These are phyloP conservation scores for Oscheius sp. DNA, from an alignment of 2,888 invertebrate species.

Conservation along the genomic window DNA sequence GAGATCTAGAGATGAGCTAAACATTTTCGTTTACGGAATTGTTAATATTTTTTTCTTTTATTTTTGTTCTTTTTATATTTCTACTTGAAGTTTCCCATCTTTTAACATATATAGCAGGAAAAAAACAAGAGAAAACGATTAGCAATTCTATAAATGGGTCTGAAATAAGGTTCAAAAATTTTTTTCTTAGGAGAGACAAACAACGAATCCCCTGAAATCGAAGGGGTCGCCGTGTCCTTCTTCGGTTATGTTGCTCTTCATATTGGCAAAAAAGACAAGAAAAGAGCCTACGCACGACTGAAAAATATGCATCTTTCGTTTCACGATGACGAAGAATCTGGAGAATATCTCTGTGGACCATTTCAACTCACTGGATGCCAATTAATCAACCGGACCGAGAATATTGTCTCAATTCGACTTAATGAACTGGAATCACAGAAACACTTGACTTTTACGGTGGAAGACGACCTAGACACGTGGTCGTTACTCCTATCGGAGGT, in stretches of 20 bases:
- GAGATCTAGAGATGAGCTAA: neutral
- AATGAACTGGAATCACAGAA: constrained; percentile 30
- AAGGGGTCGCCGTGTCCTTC: constrained; percentile 28
- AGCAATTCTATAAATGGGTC: too few relatives aligned
- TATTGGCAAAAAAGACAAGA: constrained; percentile 32
- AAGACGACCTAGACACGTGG: constrained; percentile 50
- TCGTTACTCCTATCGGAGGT: constrained; percentile 52
- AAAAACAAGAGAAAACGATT: too few relatives aligned
- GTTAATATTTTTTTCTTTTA: too few relatives aligned
- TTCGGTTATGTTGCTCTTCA: constrained; percentile 28
- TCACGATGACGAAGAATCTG: constrained; percentile 55
- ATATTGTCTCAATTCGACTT: constrained; percentile 19
- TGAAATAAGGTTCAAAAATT: too few relatives aligned
- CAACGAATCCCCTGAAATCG: constrained; percentile 1
- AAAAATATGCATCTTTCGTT: constrained; percentile 58
- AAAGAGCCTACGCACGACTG: constrained; percentile 40
- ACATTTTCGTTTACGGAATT: too few relatives aligned
- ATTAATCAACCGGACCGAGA: constrained; percentile 14
- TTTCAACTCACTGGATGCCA: constrained; percentile 26
- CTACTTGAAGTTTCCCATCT: too few relatives aligned
- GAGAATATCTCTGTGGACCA: constrained; percentile 29
- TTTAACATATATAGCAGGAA: too few relatives aligned
- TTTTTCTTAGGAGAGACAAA: neutral
- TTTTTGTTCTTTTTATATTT: too few relatives aligned
- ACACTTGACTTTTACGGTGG: constrained; percentile 40